Evolutionary conservation across 2,888 invertebrate genomes (phyloP).

Genomic region (Bursaphelenchus okinawaensis): DNA sequence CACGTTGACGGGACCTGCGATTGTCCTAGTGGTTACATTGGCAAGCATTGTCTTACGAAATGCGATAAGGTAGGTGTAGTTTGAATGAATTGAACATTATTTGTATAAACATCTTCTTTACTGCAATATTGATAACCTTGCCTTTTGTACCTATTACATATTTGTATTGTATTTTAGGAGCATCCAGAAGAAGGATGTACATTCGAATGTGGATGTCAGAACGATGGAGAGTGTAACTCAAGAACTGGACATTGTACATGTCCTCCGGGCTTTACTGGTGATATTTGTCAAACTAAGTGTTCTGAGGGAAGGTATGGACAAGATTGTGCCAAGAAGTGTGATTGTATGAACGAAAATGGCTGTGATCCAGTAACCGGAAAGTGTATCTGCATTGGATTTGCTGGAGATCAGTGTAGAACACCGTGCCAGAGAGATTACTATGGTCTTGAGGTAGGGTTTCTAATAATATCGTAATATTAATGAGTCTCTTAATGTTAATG

Average conservation of each 20-base stretch:
- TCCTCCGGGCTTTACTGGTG: constrained; percentile 36
- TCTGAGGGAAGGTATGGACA: constrained; percentile 35
- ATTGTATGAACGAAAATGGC: constrained; percentile 51
- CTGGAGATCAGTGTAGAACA: constrained; percentile 49
- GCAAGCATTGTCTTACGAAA: constrained; percentile 42
- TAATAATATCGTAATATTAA: neutral
- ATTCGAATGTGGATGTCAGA: constrained; percentile 45
- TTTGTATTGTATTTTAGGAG: too few relatives aligned
- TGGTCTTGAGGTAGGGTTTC: constrained; percentile 31
- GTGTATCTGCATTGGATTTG: constrained; percentile 51
- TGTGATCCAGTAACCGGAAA: constrained; percentile 41
- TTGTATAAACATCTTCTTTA: constrained; percentile 19
- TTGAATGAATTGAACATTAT: neutral
- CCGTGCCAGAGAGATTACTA: constrained; percentile 43
- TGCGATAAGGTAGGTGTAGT: constrained; percentile 35
- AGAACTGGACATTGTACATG: constrained; percentile 43
- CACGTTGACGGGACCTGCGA: constrained; percentile 36
- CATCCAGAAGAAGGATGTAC: constrained; percentile 41
- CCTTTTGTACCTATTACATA: too few relatives aligned
- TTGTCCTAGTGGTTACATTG: constrained; percentile 44
- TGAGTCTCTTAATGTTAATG: neutral
- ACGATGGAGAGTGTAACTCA: constrained; percentile 43
- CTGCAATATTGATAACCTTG: too few relatives aligned
- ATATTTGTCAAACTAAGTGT: constrained; percentile 42
- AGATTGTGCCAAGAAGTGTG: constrained; percentile 45